These are phyloP conservation scores for Pterocles gutturalis DNA, from an alignment of 2,113 vertebrate genomes.

Conservation along the genomic window DNA sequence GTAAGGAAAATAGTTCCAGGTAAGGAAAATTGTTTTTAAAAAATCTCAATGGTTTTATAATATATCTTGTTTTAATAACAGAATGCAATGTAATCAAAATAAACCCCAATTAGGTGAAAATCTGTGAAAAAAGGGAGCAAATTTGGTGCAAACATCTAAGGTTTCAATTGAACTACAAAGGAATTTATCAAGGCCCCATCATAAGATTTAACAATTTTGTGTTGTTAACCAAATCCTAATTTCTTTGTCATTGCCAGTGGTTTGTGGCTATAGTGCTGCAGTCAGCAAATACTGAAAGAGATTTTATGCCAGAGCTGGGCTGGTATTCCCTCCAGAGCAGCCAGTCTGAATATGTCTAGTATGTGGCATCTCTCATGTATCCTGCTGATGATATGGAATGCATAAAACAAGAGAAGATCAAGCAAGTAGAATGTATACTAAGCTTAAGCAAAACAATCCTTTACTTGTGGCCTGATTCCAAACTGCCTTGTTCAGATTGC, in stretches of 20 bases:
- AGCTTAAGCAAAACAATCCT: conserved; percentile 5
- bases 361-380: neutral
- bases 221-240: conserved; percentile 56
- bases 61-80: neutral
- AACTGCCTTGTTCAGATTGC: neutral
- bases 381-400: neutral
- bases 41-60: neutral
- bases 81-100: neutral
- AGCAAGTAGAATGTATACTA: neutral
- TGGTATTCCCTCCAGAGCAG: conserved; percentile 20
- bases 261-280: conserved; percentile 57
- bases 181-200: neutral
- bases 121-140: neutral
- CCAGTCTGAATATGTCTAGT: neutral
- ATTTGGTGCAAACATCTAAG: conserved; percentile 10
- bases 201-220: conserved; percentile 34
- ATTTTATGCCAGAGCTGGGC: neutral
- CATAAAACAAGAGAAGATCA: neutral
- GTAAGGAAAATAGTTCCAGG: neutral
- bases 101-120: neutral
- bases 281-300: conserved; percentile 64
- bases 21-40: neutral
- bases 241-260: conserved; percentile 46
- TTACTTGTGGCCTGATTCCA: conserved; percentile 3
- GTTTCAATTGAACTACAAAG: conserved; percentile 39